These are phyloP conservation scores for Eumeta japonica DNA, from an alignment of 1,140 invertebrate genomes.

Conservation along the genomic window DNA sequence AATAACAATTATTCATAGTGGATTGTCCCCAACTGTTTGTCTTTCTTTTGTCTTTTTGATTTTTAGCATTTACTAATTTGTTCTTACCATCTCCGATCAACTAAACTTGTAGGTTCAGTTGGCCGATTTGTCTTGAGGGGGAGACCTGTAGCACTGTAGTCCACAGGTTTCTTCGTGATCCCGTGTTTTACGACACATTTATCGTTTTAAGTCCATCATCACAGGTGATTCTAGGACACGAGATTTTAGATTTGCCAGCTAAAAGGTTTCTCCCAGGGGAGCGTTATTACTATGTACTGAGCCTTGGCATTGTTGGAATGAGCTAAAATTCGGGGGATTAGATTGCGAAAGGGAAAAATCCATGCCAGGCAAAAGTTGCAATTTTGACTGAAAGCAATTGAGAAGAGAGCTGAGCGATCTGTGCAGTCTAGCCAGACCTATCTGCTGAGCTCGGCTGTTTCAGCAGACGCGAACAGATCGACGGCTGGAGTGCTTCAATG, in stretches of 20 bases:
- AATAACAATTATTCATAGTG: too few relatives aligned
- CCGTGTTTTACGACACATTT: constrained; percentile 5
- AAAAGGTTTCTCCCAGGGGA: constrained; percentile 6
- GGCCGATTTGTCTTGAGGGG: constrained; percentile 8
- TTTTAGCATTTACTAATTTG: constrained; percentile 6
- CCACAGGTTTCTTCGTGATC: constrained; percentile 7
- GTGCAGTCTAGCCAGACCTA: constrained; percentile 19
- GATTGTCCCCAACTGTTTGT: too few relatives aligned
- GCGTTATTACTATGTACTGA: constrained; percentile 3
- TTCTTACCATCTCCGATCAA: constrained; percentile 8
- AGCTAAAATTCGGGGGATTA: constrained; percentile 15
- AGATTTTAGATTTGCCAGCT: constrained; percentile 6
- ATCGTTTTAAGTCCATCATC: too few relatives aligned
- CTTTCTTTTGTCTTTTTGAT: too few relatives aligned
- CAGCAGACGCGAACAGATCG: constrained; percentile 20
- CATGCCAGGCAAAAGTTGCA: constrained; percentile 18
- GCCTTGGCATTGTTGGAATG: constrained; percentile 18
- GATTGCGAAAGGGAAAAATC: constrained; percentile 17
- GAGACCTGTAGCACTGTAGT: constrained; percentile 9
- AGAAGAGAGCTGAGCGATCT: constrained; percentile 15
- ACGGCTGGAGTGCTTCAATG: constrained; percentile 17
- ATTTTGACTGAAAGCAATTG: constrained; percentile 16
- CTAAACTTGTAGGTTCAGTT: constrained; percentile 12
- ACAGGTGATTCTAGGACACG: constrained; percentile 3
- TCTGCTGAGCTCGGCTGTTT: constrained; percentile 12